Evolutionary conservation across 2,113 vertebrate species (phyloP).

Genomic region (Nicator chloris): DNA sequence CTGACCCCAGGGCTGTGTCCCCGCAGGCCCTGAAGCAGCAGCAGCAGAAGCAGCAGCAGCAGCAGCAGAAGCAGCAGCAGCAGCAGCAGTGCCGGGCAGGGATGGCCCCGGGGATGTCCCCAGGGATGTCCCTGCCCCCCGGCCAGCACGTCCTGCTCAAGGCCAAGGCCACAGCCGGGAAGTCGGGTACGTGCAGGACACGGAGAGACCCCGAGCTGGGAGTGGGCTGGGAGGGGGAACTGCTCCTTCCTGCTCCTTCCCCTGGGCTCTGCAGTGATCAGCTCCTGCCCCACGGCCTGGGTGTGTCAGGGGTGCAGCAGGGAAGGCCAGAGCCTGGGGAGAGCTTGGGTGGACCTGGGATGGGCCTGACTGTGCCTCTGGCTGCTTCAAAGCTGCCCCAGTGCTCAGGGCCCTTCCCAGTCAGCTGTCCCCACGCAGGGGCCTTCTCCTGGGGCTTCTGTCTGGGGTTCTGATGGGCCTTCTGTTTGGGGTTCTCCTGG

Average conservation of each 20-base stretch:
- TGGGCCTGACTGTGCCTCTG: not conserved
- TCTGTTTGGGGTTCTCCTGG: not conserved
- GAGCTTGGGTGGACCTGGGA: not conserved
- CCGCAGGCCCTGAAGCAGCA: slow-evolving; percentile 89
- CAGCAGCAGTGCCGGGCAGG: slow-evolving; percentile 78
- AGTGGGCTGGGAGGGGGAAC: not conserved
- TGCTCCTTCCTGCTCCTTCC: accelerated
- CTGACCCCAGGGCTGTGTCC: not conserved
- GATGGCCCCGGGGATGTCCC: slow-evolving; percentile 70
- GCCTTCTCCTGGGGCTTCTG: not conserved
- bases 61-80: not conserved
- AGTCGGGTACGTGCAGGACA: slow-evolving; percentile 71
- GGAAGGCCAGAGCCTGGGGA: not conserved
- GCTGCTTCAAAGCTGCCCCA: not conserved
- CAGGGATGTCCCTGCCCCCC: slow-evolving; percentile 71
- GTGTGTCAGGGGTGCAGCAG: not conserved
- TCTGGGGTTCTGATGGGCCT: not conserved
- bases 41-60: slow-evolving; percentile 76
- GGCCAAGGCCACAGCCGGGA: slow-evolving; percentile 65
- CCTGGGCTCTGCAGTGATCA: not conserved
- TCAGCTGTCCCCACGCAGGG: not conserved
- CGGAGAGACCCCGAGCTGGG: too few relatives aligned
- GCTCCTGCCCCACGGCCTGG: too few relatives aligned
- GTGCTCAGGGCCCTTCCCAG: not conserved
- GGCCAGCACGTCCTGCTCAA: slow-evolving; percentile 86